phyloP scores from a whole-genome alignment of 2,888 invertebrate species.

The Pristionchus fissidentatus region DNA sequence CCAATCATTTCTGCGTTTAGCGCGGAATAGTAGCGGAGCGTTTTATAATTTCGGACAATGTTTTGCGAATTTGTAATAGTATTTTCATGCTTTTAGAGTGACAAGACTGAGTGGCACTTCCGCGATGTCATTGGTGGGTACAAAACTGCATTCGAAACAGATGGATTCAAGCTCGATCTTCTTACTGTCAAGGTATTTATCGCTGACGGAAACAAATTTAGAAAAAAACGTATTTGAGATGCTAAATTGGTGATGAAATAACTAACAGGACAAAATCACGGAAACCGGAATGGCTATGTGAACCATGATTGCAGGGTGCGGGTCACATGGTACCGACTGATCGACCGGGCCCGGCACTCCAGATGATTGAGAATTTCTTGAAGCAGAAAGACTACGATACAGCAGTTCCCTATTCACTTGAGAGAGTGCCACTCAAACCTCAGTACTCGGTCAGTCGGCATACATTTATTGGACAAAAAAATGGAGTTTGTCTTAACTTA shows the following conservation, averaged over 20 bases:
- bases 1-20: no score
- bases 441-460: constrained; percentile 55
- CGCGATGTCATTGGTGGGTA: constrained; percentile 14
- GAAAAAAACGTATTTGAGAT: no score
- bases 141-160: constrained; percentile 49
- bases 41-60: no score
- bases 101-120: constrained; percentile 17
- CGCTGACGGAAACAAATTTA: no score
- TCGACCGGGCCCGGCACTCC: constrained; percentile 85
- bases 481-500: no score
- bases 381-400: constrained; percentile 58
- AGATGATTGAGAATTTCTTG: constrained; percentile 83
- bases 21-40: no score
- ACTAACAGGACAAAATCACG: no score
- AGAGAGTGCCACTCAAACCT: constrained; percentile 60
- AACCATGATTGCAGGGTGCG: constrained; percentile 77
- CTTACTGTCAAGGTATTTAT: constrained; percentile 65
- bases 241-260: no score
- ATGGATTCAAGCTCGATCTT: constrained; percentile 56
- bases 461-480: no score
- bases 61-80: background rate
- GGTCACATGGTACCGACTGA: constrained; percentile 88
- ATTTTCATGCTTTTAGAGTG: background rate
- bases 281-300: background rate
- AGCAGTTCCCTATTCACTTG: constrained; percentile 53